Conservation (phyloP, 2,888 invertebrate species). For the Poecilus cupreus region DNA sequence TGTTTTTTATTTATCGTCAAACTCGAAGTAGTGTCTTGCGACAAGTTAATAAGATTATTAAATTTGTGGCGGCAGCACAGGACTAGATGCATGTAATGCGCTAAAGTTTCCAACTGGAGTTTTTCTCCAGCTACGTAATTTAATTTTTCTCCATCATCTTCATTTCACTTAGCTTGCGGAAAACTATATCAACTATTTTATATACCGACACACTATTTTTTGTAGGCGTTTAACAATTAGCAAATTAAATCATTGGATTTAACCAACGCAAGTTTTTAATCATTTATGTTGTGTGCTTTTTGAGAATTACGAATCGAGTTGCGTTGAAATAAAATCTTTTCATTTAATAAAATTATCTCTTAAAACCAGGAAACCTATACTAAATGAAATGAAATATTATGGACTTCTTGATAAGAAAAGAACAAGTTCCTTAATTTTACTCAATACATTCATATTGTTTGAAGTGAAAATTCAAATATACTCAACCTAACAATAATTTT, state of each 20-base stretch:
- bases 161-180: constrained; percentile 32
- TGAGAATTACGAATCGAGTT: not conserved
- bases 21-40: constrained; percentile 43
- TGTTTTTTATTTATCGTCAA: constrained; percentile 39
- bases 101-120: constrained; percentile 7
- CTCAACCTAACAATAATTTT: too few species aligned
- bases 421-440: too few species aligned
- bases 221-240: not conserved
- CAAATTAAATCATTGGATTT: not conserved
- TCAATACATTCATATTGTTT: too few species aligned
- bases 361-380: too few species aligned
- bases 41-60: constrained; percentile 56
- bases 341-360: too few species aligned
- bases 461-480: too few species aligned
- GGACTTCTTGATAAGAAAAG: too few species aligned
- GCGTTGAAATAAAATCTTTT: too few species aligned
- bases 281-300: not conserved
- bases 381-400: too few species aligned
- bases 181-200: constrained; percentile 19
- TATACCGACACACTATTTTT: constrained; percentile 6
- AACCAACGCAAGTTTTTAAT: not conserved
- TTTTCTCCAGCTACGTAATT: constrained; percentile 11
- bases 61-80: constrained; percentile 32
- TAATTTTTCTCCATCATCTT: constrained; percentile 23
- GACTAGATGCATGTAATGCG: constrained; percentile 44